A percentile compares a stretch with the other conserved stretches of the same genome.
Conservation (phyloP, 2,888 invertebrate species). For the Torymus aiolomorphi region DNA sequence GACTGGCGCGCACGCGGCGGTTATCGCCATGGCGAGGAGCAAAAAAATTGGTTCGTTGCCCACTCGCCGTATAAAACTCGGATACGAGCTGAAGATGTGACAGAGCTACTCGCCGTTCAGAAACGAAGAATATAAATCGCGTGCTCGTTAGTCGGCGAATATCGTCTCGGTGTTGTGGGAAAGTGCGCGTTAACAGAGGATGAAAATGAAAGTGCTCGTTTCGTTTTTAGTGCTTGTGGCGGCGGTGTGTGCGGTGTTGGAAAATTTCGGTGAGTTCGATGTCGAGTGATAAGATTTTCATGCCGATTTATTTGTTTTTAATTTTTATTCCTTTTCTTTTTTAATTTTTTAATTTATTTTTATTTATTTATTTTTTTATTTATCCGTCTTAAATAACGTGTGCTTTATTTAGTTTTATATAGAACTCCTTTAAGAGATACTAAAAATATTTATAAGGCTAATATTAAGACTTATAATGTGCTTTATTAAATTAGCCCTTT, state of each 20-base stretch:
- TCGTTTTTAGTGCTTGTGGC: not conserved
- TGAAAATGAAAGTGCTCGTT: constrained; percentile 27
- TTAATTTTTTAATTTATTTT: too few species aligned
- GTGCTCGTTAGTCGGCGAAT: too few species aligned
- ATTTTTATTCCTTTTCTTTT: too few species aligned
- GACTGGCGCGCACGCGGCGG: constrained; percentile 2
- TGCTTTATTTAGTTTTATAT: too few species aligned
- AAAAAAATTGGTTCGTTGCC: constrained; percentile 22
- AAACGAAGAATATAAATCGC: not conserved
- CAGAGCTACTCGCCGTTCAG: not conserved
- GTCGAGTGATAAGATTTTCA: too few species aligned
- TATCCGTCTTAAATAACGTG: too few species aligned
- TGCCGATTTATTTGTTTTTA: too few species aligned
- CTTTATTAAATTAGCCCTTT: too few species aligned
- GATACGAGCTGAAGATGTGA: constrained; percentile 17
- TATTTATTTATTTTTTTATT: too few species aligned
- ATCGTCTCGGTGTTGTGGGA: not conserved
- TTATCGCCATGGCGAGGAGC: constrained; percentile 34
- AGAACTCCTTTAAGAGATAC: too few species aligned
- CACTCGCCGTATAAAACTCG: constrained; percentile 31
- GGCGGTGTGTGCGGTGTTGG: not conserved
- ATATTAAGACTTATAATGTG: too few species aligned
- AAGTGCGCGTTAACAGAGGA: not conserved
- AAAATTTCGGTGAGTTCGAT: constrained; percentile 13
- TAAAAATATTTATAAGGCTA: too few species aligned